Evolutionary conservation across 2,113 vertebrate species (phyloP), one percentile per base, ranked within the genome.

Genomic region (Boleophthalmus pectinirostris): DNA sequence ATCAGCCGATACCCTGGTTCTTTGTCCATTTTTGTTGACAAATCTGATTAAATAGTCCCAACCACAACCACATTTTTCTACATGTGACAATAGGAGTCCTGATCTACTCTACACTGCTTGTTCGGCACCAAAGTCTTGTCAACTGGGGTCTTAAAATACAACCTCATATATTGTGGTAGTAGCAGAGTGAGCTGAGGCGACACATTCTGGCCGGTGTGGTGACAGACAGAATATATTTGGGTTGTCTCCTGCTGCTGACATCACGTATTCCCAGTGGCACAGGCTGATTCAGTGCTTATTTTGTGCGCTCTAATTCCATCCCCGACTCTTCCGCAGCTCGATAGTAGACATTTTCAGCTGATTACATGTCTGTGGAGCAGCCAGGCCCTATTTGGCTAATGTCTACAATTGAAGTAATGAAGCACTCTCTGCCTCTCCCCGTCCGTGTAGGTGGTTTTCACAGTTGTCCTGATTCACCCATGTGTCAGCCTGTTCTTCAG

Each of bases 261-360:
- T 67, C 67, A 45, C 23, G 24, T 29, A 49, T 43, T 1, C 29
- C 25, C 33, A 21, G 33, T 2, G 72, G 10, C 38, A 76, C 74
- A 35, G 0, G 0, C 58, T 85, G 86, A 84, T 79, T 85, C 79
- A 73, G 18, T 74, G 58, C 64, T 80, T 82, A n/a, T 73, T 77
- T 58, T 70, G 23, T 33, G 15, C 21, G 69, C 75, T 70, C 21
- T 74, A 71, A 71, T 74, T 78, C 18, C 2, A 15, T 57, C 58
- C n/a, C 5, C 1, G 46, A 24, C 76, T 60, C 56, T 0, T 56
- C 13, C 24, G 0, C 18, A 29, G 25, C 67, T 38, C 12, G 14
- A 57, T 70, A 69, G 54, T 75, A 81, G 67, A 77, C 49, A 76
- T 72, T 79, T 72, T 29, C 72, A 47, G 51, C 51, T 76, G 58